Conservation (phyloP, 2,797 vertebrate species). For the Enteromius anoplus region DNA sequence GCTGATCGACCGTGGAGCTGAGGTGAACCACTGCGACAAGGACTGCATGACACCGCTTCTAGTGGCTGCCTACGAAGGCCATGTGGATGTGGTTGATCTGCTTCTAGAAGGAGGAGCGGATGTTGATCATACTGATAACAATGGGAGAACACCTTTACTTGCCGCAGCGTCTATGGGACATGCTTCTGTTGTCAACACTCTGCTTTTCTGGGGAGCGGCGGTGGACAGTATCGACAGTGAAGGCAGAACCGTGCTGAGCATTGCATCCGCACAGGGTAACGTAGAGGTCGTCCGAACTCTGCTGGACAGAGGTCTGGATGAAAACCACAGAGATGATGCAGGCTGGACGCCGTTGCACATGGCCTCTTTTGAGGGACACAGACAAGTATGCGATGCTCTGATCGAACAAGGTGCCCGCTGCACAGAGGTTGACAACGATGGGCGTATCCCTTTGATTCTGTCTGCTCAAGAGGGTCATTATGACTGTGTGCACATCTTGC, state of each 20-base stretch:
- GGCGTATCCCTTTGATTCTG: constrained; percentile 91
- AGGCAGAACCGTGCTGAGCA: constrained; percentile 96
- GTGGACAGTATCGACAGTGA: constrained; percentile 98
- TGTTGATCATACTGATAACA: constrained; percentile 97
- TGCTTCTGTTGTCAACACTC: constrained; percentile 92
- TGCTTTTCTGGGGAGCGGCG: constrained; percentile 97
- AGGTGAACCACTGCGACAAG: constrained; percentile 97
- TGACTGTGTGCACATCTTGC: constrained; percentile 91
- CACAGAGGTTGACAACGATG: constrained; percentile 95
- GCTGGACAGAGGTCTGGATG: constrained; percentile 97
- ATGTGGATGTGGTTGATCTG: constrained; percentile 95
- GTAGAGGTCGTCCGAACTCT: constrained; percentile 97
- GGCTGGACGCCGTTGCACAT: constrained; percentile 99
- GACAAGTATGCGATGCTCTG: constrained; percentile 93
- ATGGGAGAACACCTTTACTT: constrained; percentile 94
- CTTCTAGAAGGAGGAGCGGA: constrained; percentile 97
- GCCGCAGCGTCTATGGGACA: constrained; percentile 98
- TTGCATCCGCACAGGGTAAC: constrained; percentile 97
- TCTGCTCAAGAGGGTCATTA: constrained; percentile 96
- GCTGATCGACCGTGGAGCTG: constrained; percentile 92
- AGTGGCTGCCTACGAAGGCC: constrained; percentile 97
- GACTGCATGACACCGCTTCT: constrained; percentile 98
- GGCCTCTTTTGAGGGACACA: constrained; percentile 96
- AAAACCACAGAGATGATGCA: constrained; percentile 96
- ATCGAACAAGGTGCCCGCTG: constrained; percentile 97